Evolutionary conservation across 1,140 invertebrate species (phyloP).

Genomic region (Pemphigus obesinymphae): DNA sequence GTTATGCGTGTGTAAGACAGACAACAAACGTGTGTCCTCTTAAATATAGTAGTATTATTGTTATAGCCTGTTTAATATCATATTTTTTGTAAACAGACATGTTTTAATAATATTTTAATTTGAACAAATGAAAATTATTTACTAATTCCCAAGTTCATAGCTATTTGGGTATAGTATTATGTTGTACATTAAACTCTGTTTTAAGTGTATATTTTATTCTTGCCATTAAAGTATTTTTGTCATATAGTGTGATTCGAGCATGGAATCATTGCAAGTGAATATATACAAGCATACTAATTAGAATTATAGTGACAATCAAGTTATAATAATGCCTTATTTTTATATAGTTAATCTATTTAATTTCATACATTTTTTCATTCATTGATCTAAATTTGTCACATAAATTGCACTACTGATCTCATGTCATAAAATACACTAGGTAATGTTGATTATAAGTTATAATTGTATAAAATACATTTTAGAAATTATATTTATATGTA

Average conservation of each 20-base stretch:
- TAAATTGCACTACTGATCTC: background rate
- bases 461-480: too few relatives aligned
- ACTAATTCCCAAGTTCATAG: background rate
- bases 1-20: too few relatives aligned
- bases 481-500: background rate
- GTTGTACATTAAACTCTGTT: background rate
- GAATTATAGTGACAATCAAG: conserved; percentile 15
- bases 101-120: background rate
- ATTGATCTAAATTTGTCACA: background rate
- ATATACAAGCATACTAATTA: background rate
- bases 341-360: background rate
- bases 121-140: background rate
- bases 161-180: too few relatives aligned
- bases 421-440: background rate
- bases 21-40: too few relatives aligned
- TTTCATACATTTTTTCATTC: background rate
- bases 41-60: background rate
- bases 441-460: background rate
- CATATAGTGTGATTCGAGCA: background rate
- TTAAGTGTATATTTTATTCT: background rate
- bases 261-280: background rate
- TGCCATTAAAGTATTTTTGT: background rate
- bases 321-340: background rate
- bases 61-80: background rate
- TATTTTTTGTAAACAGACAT: background rate